Evolutionary conservation across 2,113 vertebrate species (phyloP).

Genomic region (Proteles cristata): DNA sequence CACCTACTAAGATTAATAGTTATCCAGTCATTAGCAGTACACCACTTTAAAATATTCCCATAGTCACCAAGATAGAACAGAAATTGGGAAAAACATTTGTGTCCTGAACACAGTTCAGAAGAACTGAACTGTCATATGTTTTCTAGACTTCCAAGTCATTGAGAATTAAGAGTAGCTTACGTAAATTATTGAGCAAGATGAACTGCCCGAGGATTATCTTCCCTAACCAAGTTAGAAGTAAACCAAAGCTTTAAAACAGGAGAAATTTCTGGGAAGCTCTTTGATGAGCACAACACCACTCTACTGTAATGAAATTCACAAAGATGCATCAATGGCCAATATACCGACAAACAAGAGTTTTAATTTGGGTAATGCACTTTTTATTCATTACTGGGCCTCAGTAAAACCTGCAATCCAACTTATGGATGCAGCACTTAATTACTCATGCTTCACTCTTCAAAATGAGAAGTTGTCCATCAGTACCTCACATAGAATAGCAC

Average conservation of each 20-base stretch:
- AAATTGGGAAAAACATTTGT: conserved; percentile 44
- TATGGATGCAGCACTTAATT: conserved; percentile 86
- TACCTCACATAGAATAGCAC: conserved; percentile 67
- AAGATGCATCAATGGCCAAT: conserved; percentile 76
- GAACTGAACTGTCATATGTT: too few species aligned
- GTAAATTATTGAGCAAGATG: conserved; percentile 25
- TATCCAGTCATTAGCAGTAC: background rate
- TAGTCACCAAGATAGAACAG: background rate
- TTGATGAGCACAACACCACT: conserved; percentile 72
- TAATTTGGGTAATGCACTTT: conserved; percentile 88
- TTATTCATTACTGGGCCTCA: conserved; percentile 85
- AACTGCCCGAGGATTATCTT: conserved; percentile 5
- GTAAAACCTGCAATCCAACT: conserved; percentile 81
- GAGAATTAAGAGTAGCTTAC: conserved; percentile 32
- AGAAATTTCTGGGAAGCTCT: conserved; percentile 74
- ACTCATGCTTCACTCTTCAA: conserved; percentile 82
- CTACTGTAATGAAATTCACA: conserved; percentile 81
- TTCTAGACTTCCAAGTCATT: background rate
- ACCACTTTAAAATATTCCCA: background rate
- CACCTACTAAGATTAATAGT: background rate
- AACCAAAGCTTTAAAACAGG: conserved; percentile 68
- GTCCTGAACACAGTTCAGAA: background rate
- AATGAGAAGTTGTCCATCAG: conserved; percentile 84
- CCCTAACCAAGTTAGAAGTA: background rate
- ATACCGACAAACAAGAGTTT: conserved; percentile 79